Evolutionary conservation across 2,888 invertebrate species (phyloP), one percentile per base, ranked within the genome.

Genomic region (Saturnia japonica): DNA sequence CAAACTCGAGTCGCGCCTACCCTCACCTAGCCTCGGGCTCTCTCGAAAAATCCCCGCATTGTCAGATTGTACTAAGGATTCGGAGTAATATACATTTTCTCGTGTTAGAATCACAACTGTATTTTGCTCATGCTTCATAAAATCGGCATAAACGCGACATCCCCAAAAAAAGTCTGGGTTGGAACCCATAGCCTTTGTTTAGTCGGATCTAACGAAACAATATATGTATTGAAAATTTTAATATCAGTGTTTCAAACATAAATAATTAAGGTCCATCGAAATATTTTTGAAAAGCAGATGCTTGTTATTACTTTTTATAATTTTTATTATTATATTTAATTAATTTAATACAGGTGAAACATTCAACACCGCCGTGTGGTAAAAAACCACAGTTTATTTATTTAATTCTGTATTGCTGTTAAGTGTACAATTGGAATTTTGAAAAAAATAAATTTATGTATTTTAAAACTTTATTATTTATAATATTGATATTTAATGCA

Each of bases 1-100:
- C 91, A 91, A 92, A 89, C 90, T 88, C 87, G 86, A 89, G 85
- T 92, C 89, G 88, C 92, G 92, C 93, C 93, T 91, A 88, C 93
- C 92, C 92, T 93, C 87, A 89, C 91, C 91, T 93, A 91, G 93
- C 94, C 92, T 71, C 85, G 74, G 93, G 94, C 91, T 86, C 86
- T 87, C 83, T 88, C 85, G 83, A 88, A 88, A 91, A 91, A 91
- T 90, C 90, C 89, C 85, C 85, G 88, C 88, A 91, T 89, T 90
- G 89, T 90, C 91, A 89, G 91, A 89, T 88, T 89, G 87, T 86
- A 84, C 90, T 91, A 86, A 90, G 90, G 91, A 90, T 91, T 92
- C 88, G 81, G 82, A 82, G 89, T 90, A 90, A 91, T 93, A 91
- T 91, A 91, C 89, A 92, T 92, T 92, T 91, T 90, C 88, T 83